Evolutionary conservation across 2,797 vertebrate genomes (phyloP).

Genomic region (Babyrousa celebensis): DNA sequence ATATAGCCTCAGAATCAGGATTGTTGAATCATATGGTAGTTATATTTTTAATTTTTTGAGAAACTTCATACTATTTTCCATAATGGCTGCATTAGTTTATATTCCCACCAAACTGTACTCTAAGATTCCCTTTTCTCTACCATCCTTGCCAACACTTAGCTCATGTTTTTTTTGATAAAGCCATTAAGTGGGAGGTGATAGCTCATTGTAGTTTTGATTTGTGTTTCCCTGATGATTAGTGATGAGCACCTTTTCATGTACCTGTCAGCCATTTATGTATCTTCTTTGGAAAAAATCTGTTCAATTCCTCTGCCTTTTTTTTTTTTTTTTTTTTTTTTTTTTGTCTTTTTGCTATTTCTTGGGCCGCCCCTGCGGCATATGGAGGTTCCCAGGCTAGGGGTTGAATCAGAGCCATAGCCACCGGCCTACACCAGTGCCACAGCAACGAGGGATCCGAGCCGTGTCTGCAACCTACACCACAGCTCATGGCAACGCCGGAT

Average conservation of each 20-base stretch:
- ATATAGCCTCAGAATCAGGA: neutral
- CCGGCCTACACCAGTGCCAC: too few relatives aligned
- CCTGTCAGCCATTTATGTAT: neutral
- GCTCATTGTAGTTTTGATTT: neutral
- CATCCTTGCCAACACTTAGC: neutral
- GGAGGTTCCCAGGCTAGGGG: too few relatives aligned
- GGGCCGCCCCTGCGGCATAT: too few relatives aligned
- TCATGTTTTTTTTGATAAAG: neutral
- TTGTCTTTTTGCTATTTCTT: too few relatives aligned
- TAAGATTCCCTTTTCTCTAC: neutral
- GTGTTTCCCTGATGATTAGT: neutral
- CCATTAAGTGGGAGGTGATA: neutral
- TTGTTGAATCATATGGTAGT: too few relatives aligned
- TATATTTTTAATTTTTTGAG: neutral
- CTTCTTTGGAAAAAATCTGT: neutral
- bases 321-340: neutral
- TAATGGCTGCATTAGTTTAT: neutral
- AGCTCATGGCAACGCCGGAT: too few relatives aligned
- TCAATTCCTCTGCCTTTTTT: neutral
- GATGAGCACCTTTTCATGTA: neutral
- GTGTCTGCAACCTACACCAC: too few relatives aligned
- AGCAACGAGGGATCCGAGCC: too few relatives aligned
- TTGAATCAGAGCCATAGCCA: too few relatives aligned
- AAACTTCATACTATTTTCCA: neutral
- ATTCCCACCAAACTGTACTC: neutral